Conservation (phyloP, 2,888 invertebrate species). For the Dione juno region DNA sequence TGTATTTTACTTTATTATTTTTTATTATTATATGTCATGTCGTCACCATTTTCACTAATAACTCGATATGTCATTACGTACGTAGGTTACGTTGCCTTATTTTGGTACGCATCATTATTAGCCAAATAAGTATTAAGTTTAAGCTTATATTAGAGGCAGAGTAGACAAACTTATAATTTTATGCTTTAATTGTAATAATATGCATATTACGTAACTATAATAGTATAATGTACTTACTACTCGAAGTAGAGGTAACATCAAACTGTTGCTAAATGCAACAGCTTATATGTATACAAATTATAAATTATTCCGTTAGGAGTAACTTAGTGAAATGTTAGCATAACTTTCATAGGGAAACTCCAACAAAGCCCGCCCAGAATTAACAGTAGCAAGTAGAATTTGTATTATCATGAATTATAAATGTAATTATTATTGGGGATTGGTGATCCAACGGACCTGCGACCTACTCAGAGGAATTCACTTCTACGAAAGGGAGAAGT, state of each 20-base stretch:
- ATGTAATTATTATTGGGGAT: background rate
- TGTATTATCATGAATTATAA: background rate
- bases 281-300: constrained; percentile 28
- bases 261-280: constrained; percentile 25
- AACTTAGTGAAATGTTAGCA: constrained; percentile 23
- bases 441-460: too few species aligned
- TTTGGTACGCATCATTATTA: too few species aligned
- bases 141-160: too few species aligned
- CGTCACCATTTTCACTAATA: too few species aligned
- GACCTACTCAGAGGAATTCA: too few species aligned
- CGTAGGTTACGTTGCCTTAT: too few species aligned
- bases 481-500: too few species aligned
- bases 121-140: too few species aligned
- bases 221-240: background rate
- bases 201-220: background rate
- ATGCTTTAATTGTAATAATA: background rate
- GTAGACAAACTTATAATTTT: background rate
- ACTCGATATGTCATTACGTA: too few species aligned
- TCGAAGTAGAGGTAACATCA: constrained; percentile 9
- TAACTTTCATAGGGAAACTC: constrained; percentile 17
- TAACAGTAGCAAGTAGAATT: constrained; percentile 5
- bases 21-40: too few species aligned
- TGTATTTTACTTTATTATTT: too few species aligned
- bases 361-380: constrained; percentile 15
- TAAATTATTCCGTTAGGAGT: constrained; percentile 22